Base-by-base conservation (phyloP, 2,113 vertebrate genomes). In the Rhea americana region DNA sequence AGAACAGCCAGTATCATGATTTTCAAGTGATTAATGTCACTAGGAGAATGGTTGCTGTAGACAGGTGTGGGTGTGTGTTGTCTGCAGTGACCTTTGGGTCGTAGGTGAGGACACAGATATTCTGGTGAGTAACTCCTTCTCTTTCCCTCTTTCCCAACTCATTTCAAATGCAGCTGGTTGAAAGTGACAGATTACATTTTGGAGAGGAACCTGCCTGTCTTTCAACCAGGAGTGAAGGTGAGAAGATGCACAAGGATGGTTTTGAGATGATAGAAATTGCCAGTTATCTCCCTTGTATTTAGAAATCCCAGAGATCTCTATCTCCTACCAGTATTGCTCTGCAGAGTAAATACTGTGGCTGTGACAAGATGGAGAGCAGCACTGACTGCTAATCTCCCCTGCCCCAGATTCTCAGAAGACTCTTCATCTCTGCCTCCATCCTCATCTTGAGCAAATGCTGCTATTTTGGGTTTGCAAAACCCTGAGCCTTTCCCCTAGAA, bases 141-240 rank as follows among this genome's bases (percentile, higher is more conserved):
- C 39, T 63, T 25, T 72, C 35, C 62, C 32, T 68, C 41, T 84
- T 66, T 70, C 37, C 56, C 18, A 8, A 93, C 59, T 87, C 8
- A 13, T 82, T 80, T 92, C 66, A 71, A n/a, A 8, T 96, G 59
- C 96, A 99, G 99, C 94, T 99, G 99, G 99, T 24, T 98, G 82
- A 99, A 98, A 95, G 99, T 99, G 87, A 99, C 97, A 0, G 99
- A 99, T 68, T 98, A 99, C 93, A 98, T 99, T 87, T 85, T 79
- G 0, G 99, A 99, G 93, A 97, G 97, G 95, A 99, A 98, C 93
- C 97, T 99, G 58, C 99, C 99, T 10, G 96, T 97, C 15, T 97
- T 99, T 94, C 99, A 99, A 5, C 98, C 98, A 11, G 99, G 99
- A 94, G 94, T 98, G 87, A 99, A 99, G 99, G 99, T 99, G 81